Evolutionary conservation across 2,888 invertebrate genomes (phyloP).

Genomic region (Netelia virgata): DNA sequence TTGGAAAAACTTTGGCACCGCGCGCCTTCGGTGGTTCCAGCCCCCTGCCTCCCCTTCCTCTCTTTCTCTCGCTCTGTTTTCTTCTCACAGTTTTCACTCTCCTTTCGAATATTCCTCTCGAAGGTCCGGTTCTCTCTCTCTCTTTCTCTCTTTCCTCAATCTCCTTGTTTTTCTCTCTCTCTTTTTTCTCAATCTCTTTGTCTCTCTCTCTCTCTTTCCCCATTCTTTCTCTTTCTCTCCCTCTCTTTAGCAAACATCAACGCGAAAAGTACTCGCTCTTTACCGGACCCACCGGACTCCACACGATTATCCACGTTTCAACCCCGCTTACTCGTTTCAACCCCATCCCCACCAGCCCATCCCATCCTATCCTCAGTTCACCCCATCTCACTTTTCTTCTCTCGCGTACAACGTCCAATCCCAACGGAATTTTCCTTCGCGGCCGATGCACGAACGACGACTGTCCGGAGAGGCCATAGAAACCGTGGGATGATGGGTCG

Average conservation of each 20-base stretch:
- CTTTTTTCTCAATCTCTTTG: not conserved
- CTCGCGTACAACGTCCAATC: constrained; percentile 31
- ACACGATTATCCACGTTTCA: constrained; percentile 53
- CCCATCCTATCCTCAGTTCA: constrained; percentile 5
- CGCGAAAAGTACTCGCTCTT: constrained; percentile 42
- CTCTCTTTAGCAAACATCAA: constrained; percentile 46
- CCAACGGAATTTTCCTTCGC: constrained; percentile 59
- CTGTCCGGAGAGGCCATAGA: constrained; percentile 17
- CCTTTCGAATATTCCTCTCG: constrained; percentile 25
- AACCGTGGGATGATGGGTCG: not conserved
- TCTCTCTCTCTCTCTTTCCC: too few relatives aligned
- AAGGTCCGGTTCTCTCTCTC: constrained; percentile 40
- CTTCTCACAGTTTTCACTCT: constrained; percentile 43
- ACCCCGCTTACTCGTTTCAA: not conserved
- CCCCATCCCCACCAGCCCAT: not conserved
- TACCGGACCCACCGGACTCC: constrained; percentile 52
- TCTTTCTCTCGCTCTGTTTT: constrained; percentile 56
- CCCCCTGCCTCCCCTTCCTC: not conserved
- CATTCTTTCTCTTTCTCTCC: not conserved
- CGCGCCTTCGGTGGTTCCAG: constrained; percentile 27
- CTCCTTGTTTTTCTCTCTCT: constrained; percentile 15
- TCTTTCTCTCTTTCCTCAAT: constrained; percentile 45
- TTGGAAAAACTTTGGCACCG: constrained; percentile 66
- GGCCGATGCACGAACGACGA: constrained; percentile 12
- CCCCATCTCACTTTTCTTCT: constrained; percentile 17